phyloP scores from a whole-genome alignment of 2,888 invertebrate species.

The Cepaea hortensis region DNA sequence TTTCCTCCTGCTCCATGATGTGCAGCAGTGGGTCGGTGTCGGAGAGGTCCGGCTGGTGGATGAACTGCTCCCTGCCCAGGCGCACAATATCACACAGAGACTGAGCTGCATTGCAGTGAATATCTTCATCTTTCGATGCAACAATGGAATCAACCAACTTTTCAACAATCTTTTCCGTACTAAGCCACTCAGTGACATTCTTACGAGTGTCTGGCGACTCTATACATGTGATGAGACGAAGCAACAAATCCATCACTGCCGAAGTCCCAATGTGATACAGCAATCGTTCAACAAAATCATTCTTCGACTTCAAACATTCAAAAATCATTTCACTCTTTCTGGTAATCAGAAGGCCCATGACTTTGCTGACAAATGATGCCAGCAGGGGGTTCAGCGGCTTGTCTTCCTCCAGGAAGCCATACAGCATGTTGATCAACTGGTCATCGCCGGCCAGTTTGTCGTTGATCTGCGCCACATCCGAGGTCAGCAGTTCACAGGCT shows the following conservation, averaged over 20 bases:
- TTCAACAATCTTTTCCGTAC: too few species aligned
- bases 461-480: constrained; percentile 89
- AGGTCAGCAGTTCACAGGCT: constrained; percentile 94
- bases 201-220: constrained; percentile 85
- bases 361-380: constrained; percentile 96
- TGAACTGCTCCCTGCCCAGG: constrained; percentile 74
- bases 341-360: constrained; percentile 91
- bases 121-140: too few species aligned
- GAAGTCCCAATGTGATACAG: constrained; percentile 94
- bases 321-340: constrained; percentile 91
- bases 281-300: constrained; percentile 90
- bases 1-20: constrained; percentile 84
- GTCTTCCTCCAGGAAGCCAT: constrained; percentile 90
- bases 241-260: constrained; percentile 93
- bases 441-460: constrained; percentile 89
- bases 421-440: constrained; percentile 87
- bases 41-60: constrained; percentile 79
- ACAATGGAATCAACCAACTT: too few species aligned
- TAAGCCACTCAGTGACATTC: constrained; percentile 80
- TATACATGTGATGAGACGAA: constrained; percentile 78
- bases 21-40: constrained; percentile 85
- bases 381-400: constrained; percentile 93
- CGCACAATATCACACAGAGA: constrained; percentile 90
- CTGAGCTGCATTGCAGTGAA: constrained; percentile 91
- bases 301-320: constrained; percentile 91